phyloP scores from a whole-genome alignment of 2,113 vertebrate genomes.

The Misgurnus mizolepis region DNA sequence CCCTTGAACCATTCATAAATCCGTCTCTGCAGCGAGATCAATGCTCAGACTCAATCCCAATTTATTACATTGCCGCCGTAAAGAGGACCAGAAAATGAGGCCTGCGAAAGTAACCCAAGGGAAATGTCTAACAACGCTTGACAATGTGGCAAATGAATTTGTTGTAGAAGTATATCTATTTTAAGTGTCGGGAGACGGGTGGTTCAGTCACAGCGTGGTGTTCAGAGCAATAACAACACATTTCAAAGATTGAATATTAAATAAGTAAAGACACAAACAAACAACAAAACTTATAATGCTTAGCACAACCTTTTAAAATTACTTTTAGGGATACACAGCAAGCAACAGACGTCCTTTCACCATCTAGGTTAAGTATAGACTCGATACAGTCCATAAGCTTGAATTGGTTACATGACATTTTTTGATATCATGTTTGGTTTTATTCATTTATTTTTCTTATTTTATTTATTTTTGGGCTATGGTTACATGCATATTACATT shows the following conservation, averaged over 20 bases:
- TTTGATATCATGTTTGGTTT: too few species aligned
- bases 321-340: neutral
- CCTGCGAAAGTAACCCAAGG: constrained; percentile 38
- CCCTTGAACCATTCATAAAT: constrained; percentile 49
- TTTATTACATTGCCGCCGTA: constrained; percentile 52
- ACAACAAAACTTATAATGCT: neutral
- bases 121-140: constrained; percentile 24
- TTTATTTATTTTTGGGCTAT: too few species aligned
- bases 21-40: constrained; percentile 52
- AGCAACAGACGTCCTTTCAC: too few species aligned
- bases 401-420: neutral
- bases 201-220: neutral
- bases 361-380: neutral
- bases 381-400: constrained; percentile 4
- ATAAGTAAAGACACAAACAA: constrained; percentile 27
- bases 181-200: constrained; percentile 3
- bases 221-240: constrained; percentile 10
- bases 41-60: constrained; percentile 52
- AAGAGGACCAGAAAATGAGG: constrained; percentile 47
- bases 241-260: constrained; percentile 18
- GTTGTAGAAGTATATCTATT: neutral
- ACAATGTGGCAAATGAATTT: constrained; percentile 24
- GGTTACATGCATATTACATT: neutral
- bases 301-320: constrained; percentile 6
- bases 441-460: too few species aligned